A percentile compares a stretch with the other conserved stretches of the same genome.
These are phyloP conservation scores for Lasioglossum morio DNA, from an alignment of 2,888 invertebrate species.

Conservation along the genomic window DNA sequence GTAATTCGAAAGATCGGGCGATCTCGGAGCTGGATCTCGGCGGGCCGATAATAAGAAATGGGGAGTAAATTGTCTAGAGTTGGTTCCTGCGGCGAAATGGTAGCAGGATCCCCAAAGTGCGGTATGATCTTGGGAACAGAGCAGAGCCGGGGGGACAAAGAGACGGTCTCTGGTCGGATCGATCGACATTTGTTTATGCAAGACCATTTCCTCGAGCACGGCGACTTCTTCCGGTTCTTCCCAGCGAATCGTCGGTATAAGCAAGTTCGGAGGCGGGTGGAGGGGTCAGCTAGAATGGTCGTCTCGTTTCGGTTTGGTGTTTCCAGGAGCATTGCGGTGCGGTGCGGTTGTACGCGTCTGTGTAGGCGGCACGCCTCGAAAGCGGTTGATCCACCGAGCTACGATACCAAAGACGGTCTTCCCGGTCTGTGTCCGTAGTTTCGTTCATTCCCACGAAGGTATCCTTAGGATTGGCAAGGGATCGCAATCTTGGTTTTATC, in stretches of 20 bases:
- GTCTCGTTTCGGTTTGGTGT: constrained; percentile 38
- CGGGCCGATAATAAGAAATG: not conserved
- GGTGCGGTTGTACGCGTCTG: constrained; percentile 21
- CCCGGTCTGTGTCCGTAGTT: constrained; percentile 37
- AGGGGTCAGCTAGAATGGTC: constrained; percentile 21
- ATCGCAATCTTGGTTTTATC: constrained; percentile 77
- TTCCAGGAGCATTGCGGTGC: not conserved
- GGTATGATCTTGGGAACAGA: not conserved
- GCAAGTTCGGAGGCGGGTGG: not conserved
- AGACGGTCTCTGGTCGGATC: constrained; percentile 30
- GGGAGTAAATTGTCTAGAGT: not conserved
- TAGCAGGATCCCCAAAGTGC: not conserved
- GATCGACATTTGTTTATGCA: constrained; percentile 62
- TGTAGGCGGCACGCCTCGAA: constrained; percentile 8
- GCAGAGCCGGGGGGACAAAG: not conserved
- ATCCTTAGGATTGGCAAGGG: constrained; percentile 68
- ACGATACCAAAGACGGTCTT: constrained; percentile 46
- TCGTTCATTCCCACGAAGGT: constrained; percentile 46
- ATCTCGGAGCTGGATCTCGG: not conserved
- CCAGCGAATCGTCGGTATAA: constrained; percentile 11
- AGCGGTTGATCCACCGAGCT: constrained; percentile 38
- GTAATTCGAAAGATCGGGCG: not conserved
- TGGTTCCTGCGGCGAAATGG: not conserved
- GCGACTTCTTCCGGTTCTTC: constrained; percentile 6
- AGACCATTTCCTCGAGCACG: constrained; percentile 39